Evolutionary conservation across 2,797 vertebrate genomes (phyloP).

Genomic region (Leptoclinus maculatus): DNA sequence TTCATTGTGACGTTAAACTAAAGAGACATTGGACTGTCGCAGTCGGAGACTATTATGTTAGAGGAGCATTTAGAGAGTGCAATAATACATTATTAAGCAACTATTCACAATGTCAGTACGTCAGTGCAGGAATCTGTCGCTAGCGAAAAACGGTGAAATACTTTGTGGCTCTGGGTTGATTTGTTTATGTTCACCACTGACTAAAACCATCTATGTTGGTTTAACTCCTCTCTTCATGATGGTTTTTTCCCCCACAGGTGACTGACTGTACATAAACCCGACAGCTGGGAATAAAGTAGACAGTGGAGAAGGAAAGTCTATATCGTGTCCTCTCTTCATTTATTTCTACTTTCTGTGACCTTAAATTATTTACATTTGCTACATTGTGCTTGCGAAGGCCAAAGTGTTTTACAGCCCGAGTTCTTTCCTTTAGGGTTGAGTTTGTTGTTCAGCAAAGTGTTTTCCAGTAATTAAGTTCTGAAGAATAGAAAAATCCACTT

Average conservation of each 20-base stretch:
- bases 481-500: conserved; percentile 2
- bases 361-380: not conserved
- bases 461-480: conserved; percentile 14
- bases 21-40: not conserved
- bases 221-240: conserved; percentile 75
- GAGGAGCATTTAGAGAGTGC: conserved; percentile 4
- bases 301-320: conserved; percentile 54
- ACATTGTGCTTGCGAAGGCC: not conserved
- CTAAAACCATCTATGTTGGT: conserved; percentile 69
- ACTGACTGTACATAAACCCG: conserved; percentile 82
- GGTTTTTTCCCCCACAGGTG: conserved; percentile 72
- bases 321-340: conserved; percentile 43
- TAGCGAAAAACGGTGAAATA: conserved; percentile 15
- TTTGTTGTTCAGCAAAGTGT: conserved; percentile 6
- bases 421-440: not conserved
- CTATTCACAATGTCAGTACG: not conserved
- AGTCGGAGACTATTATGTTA: not conserved
- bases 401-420: not conserved
- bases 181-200: conserved; percentile 63
- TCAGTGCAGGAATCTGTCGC: conserved; percentile 11
- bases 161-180: conserved; percentile 61
- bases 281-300: conserved; percentile 78
- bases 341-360: not conserved
- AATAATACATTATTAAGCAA: conserved; percentile 38
- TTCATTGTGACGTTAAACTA: not conserved